Conservation (phyloP, 2,113 vertebrate species). For the Phyllopteryx taeniolatus region DNA sequence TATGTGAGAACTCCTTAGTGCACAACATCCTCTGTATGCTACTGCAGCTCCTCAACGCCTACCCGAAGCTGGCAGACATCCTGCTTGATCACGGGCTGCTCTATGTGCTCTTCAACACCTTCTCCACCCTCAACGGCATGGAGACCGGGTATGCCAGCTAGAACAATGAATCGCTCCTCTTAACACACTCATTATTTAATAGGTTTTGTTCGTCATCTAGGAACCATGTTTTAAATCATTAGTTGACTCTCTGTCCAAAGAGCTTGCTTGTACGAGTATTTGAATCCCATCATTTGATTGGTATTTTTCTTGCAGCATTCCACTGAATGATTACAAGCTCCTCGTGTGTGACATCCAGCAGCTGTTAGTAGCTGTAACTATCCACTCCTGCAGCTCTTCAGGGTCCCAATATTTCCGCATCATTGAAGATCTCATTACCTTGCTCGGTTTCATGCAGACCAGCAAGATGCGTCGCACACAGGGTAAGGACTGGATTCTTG, state of each 20-base stretch:
- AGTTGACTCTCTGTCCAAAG: slow-evolving; percentile 36
- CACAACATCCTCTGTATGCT: slow-evolving; percentile 89
- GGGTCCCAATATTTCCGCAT: slow-evolving; percentile 97
- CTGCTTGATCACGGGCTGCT: slow-evolving; percentile 94
- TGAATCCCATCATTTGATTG: slow-evolving; percentile 17
- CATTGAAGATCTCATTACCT: slow-evolving; percentile 94
- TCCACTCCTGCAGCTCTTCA: slow-evolving; percentile 96
- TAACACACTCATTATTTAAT: slow-evolving; percentile 11
- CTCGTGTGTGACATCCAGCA: slow-evolving; percentile 94
- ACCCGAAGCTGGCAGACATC: slow-evolving; percentile 92
- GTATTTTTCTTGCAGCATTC: slow-evolving; percentile 75
- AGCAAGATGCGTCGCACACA: slow-evolving; percentile 88
- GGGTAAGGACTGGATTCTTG: slow-evolving; percentile 73
- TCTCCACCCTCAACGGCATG: slow-evolving; percentile 90
- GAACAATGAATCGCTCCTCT: slow-evolving; percentile 22
- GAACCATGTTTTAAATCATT: slow-evolving; percentile 27
- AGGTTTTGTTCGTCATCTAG: slow-evolving; percentile 5
- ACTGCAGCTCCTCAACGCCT: slow-evolving; percentile 90
- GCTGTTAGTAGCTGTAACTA: slow-evolving; percentile 88
- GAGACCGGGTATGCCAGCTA: slow-evolving; percentile 82
- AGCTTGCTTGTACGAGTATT: slow-evolving; percentile 1
- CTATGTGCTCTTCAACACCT: slow-evolving; percentile 91
- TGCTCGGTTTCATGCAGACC: slow-evolving; percentile 92
- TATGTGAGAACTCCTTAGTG: slow-evolving; percentile 87
- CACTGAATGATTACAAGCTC: slow-evolving; percentile 87